Conservation (phyloP, 2,797 vertebrate species). For the Girardinus metallicus region DNA sequence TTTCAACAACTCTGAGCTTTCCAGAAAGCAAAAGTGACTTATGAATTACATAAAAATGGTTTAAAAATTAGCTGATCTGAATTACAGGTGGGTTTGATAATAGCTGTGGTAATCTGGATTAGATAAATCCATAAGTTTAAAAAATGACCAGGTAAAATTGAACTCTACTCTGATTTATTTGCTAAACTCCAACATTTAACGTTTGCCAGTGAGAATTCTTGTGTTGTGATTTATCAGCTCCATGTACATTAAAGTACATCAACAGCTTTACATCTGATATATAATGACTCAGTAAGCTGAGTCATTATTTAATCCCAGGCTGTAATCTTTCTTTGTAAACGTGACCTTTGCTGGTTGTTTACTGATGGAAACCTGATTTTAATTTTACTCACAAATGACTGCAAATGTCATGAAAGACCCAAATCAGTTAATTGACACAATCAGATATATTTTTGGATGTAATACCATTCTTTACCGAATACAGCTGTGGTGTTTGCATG, state of each 20-base stretch:
- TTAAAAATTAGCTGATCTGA: too few species aligned
- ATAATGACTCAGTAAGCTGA: background rate
- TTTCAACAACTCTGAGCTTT: too few species aligned
- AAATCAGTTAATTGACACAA: background rate
- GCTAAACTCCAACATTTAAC: background rate
- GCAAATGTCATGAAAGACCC: background rate
- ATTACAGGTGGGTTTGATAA: too few species aligned
- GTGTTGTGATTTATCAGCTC: background rate
- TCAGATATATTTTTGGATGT: background rate
- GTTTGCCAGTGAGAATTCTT: background rate
- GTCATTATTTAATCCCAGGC: background rate
- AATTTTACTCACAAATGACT: conserved; percentile 32
- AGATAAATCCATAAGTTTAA: too few species aligned
- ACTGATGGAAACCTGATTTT: conserved; percentile 50
- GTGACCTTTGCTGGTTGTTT: conserved; percentile 34
- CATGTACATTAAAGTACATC: background rate
- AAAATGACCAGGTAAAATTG: background rate
- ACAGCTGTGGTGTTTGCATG: background rate
- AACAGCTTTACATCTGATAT: background rate
- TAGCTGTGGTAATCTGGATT: too few species aligned
- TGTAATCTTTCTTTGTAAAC: background rate
- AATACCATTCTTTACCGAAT: background rate
- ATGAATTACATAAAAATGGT: too few species aligned
- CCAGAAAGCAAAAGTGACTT: too few species aligned
- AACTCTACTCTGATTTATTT: background rate